Conservation (phyloP, 2,888 invertebrate genomes). For the Acholoe squamosa region DNA sequence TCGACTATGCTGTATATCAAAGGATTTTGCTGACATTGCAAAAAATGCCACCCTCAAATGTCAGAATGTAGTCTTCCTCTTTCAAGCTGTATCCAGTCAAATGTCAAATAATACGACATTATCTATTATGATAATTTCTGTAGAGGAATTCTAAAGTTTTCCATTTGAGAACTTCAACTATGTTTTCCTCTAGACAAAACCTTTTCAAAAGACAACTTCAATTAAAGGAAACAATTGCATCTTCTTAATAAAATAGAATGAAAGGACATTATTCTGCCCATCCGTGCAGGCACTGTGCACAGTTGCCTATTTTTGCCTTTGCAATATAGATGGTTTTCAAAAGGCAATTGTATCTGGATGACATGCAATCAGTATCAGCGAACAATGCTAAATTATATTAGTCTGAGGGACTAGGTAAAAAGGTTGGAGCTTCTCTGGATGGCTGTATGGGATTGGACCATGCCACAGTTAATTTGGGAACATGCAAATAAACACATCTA, state of each 20-base stretch:
- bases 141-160: no score
- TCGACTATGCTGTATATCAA: no score
- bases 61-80: no score
- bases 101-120: no score
- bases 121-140: no score
- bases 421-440: not conserved
- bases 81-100: no score
- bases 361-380: slow-evolving; percentile 54
- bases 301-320: not conserved
- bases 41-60: no score
- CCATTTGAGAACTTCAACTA: no score
- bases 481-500: not conserved
- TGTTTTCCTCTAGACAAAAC: not conserved
- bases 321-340: slow-evolving; percentile 54
- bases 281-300: not conserved
- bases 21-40: no score
- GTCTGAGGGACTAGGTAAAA: not conserved
- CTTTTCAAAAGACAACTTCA: slow-evolving; percentile 34
- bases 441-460: not conserved
- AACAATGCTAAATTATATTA: slow-evolving; percentile 55
- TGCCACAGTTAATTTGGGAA: not conserved
- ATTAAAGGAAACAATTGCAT: not conserved
- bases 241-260: not conserved
- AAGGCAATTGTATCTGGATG: slow-evolving; percentile 48
- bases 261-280: slow-evolving; percentile 38